These are phyloP conservation scores for Eudasyphora cyanicolor DNA, from an alignment of 2,888 invertebrate species.

Conservation along the genomic window DNA sequence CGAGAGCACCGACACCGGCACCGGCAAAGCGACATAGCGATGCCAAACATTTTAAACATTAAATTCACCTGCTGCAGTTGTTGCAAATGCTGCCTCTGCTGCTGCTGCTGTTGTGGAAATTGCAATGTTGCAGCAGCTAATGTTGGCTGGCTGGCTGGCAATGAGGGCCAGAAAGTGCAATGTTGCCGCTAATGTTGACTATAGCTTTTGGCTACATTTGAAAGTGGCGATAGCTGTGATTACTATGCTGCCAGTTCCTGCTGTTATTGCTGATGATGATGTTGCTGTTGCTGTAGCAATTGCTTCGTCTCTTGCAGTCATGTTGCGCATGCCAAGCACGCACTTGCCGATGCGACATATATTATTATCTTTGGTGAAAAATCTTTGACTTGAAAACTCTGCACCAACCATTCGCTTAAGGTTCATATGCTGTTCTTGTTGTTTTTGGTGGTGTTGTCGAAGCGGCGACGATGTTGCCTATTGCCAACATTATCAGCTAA, in stretches of 20 bases:
- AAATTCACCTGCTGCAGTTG: constrained; percentile 62
- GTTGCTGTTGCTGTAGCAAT: neutral
- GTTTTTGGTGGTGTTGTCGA: constrained; percentile 15
- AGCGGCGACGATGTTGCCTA: constrained; percentile 34
- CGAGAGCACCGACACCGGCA: neutral
- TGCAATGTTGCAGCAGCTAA: constrained; percentile 38
- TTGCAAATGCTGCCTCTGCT: constrained; percentile 14
- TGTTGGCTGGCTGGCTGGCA: constrained; percentile 7
- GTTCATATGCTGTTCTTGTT: neutral
- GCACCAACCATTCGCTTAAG: neutral
- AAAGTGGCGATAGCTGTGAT: constrained; percentile 47
- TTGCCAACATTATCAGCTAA: constrained; percentile 42
- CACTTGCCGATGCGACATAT: constrained; percentile 64
- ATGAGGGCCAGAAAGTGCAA: too few relatives aligned
- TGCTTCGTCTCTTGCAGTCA: constrained; percentile 9
- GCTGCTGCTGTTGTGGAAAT: neutral
- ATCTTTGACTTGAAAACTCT: neutral
- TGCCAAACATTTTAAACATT: constrained; percentile 64
- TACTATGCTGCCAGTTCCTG: too few relatives aligned
- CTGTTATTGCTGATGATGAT: neutral
- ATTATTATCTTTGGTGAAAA: constrained; percentile 73
- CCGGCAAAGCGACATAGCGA: constrained; percentile 38
- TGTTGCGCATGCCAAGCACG: constrained; percentile 58
- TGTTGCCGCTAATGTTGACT: neutral
- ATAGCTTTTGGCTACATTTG: constrained; percentile 31